phyloP scores from a whole-genome alignment of 2,797 vertebrate species.

The Fistularia commersonii region DNA sequence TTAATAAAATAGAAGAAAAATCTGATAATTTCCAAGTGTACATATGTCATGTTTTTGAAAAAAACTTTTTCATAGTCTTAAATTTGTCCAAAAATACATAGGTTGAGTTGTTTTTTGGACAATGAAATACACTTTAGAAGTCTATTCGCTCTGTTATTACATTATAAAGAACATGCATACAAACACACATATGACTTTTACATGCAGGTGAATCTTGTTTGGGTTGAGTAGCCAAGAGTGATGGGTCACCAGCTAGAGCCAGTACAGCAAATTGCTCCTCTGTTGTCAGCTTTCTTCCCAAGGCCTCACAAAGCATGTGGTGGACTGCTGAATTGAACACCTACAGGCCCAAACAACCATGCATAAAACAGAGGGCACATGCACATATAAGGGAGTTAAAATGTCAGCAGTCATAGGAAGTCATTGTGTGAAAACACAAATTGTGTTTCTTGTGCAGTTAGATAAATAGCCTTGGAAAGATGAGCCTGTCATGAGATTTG shows the following conservation, averaged over 20 bases:
- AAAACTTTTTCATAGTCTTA: not conserved
- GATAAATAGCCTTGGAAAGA: not conserved
- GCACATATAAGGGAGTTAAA: not conserved
- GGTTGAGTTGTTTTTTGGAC: too few species aligned
- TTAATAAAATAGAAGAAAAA: not conserved
- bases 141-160: not conserved
- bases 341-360: slow-evolving; percentile 52
- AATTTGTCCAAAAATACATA: not conserved
- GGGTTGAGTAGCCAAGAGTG: slow-evolving; percentile 17
- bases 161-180: not conserved
- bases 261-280: slow-evolving; percentile 69
- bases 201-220: slow-evolving; percentile 11
- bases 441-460: not conserved
- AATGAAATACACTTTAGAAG: not conserved
- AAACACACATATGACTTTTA: slow-evolving; percentile 17
- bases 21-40: not conserved
- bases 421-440: too few species aligned
- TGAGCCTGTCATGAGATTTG: too few species aligned
- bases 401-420: not conserved
- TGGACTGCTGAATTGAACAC: slow-evolving; percentile 80
- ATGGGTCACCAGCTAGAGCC: slow-evolving; percentile 61
- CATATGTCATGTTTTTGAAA: not conserved
- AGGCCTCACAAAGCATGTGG: slow-evolving; percentile 69
- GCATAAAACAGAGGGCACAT: not conserved
- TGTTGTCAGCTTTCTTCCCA: slow-evolving; percentile 60